Evolutionary conservation across 1,140 invertebrate genomes (phyloP).

Genomic region (Micrasema longulum): DNA sequence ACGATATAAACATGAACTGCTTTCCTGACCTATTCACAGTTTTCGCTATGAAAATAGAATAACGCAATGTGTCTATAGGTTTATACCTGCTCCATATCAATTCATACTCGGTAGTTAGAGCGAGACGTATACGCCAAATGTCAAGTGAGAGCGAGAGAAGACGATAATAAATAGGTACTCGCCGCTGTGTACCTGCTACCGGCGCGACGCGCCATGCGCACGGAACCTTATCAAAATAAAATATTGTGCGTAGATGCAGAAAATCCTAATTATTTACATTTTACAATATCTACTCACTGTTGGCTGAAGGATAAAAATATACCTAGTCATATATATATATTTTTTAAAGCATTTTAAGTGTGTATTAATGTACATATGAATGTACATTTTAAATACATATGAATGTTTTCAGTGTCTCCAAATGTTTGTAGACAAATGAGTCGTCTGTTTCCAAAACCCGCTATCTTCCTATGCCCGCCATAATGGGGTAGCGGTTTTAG

Average conservation of each 20-base stretch:
- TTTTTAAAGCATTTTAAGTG: too few relatives aligned
- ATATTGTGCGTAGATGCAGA: neutral
- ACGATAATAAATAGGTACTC: slow-evolving; percentile 18
- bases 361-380: too few relatives aligned
- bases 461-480: too few relatives aligned
- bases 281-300: too few relatives aligned
- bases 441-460: too few relatives aligned
- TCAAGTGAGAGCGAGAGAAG: slow-evolving; percentile 20
- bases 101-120: neutral
- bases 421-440: too few relatives aligned
- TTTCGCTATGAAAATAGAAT: slow-evolving; percentile 26
- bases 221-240: neutral
- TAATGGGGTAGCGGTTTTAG: too few relatives aligned
- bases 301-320: too few relatives aligned
- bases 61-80: slow-evolving; percentile 4
- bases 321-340: too few relatives aligned
- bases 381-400: too few relatives aligned
- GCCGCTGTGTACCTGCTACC: neutral
- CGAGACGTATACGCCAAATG: slow-evolving; percentile 9
- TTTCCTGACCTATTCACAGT: slow-evolving; percentile 23
- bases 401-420: too few relatives aligned
- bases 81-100: neutral
- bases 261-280: too few relatives aligned
- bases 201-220: slow-evolving; percentile 23
- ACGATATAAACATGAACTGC: slow-evolving; percentile 13